These are phyloP conservation scores for Cardiocondyla obscurior DNA, from an alignment of 1,140 invertebrate species.

Conservation along the genomic window DNA sequence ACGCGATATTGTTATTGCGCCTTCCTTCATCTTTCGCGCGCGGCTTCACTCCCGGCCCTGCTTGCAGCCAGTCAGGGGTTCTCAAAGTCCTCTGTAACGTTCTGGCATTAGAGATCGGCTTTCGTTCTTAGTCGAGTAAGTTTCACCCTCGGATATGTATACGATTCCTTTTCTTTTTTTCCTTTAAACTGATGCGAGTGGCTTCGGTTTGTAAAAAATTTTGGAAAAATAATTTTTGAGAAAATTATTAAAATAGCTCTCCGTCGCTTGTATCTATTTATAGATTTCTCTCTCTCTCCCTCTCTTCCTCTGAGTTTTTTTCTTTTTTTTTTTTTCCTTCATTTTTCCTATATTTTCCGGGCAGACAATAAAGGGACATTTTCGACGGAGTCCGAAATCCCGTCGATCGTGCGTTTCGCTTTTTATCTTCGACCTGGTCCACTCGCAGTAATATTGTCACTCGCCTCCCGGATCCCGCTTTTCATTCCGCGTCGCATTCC, in stretches of 20 bases:
- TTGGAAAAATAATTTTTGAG: neutral
- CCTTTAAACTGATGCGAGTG: too few species aligned
- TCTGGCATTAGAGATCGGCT: neutral
- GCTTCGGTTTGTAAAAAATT: neutral
- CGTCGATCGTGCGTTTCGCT: neutral
- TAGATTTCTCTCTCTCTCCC: neutral
- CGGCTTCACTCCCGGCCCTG: neutral
- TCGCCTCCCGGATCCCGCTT: neutral
- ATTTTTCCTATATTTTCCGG: too few species aligned
- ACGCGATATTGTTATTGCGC: constrained; percentile 58
- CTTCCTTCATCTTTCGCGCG: constrained; percentile 47
- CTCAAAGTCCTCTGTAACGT: neutral
- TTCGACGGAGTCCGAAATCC: neutral
- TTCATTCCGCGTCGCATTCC: neutral
- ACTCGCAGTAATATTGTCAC: constrained; percentile 20
- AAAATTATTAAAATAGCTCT: neutral
- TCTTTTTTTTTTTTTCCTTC: too few species aligned
- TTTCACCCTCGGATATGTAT: neutral
- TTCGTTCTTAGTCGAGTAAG: neutral
- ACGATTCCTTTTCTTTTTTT: neutral
- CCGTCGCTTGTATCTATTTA: neutral
- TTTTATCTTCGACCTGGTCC: constrained; percentile 16
- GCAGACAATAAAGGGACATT: too few species aligned
- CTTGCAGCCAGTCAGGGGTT: constrained; percentile 17
- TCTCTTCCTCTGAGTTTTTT: neutral